Evolutionary conservation across 2,888 invertebrate species (phyloP).

Genomic region (Plemyria rubiginata): DNA sequence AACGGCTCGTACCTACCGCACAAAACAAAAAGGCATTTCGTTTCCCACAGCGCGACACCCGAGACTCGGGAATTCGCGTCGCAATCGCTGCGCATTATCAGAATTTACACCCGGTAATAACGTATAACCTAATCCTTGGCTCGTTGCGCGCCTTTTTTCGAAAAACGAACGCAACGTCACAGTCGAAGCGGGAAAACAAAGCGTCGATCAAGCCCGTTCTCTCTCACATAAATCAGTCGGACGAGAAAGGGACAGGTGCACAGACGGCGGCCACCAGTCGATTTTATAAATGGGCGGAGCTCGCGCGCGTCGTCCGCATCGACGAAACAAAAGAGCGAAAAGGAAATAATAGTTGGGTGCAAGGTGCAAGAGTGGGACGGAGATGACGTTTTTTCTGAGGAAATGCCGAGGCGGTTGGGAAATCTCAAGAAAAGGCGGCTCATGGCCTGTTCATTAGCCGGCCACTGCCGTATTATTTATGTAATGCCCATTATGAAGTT

Average conservation of each 20-base stretch:
- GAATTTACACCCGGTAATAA: slow-evolving; percentile 64
- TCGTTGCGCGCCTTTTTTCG: slow-evolving; percentile 64
- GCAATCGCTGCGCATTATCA: slow-evolving; percentile 76
- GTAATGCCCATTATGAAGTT: slow-evolving; percentile 52
- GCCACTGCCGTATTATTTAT: slow-evolving; percentile 55
- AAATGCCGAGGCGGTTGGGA: slow-evolving; percentile 74
- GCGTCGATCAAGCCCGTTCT: slow-evolving; percentile 83
- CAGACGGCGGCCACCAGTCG: slow-evolving; percentile 76
- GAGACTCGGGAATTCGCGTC: slow-evolving; percentile 69
- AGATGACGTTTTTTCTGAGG: slow-evolving; percentile 64
- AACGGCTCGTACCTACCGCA: slow-evolving; percentile 72
- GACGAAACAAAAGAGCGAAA: slow-evolving; percentile 81
- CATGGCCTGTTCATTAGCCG: slow-evolving; percentile 55
- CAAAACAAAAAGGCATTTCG: slow-evolving; percentile 61
- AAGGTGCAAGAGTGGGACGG: slow-evolving; percentile 75
- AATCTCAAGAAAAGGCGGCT: slow-evolving; percentile 71
- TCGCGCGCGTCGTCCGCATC: slow-evolving; percentile 77
- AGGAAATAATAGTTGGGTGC: slow-evolving; percentile 78
- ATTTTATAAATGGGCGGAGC: slow-evolving; percentile 85
- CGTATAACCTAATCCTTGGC: slow-evolving; percentile 45
- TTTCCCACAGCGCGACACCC: slow-evolving; percentile 70
- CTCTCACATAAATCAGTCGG: slow-evolving; percentile 84
- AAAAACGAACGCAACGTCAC: slow-evolving; percentile 63
- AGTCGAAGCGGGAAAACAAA: slow-evolving; percentile 78
- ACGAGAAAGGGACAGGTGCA: slow-evolving; percentile 82